Evolutionary conservation across 2,888 invertebrate species (phyloP).

Genomic region (Auanema sp.): DNA sequence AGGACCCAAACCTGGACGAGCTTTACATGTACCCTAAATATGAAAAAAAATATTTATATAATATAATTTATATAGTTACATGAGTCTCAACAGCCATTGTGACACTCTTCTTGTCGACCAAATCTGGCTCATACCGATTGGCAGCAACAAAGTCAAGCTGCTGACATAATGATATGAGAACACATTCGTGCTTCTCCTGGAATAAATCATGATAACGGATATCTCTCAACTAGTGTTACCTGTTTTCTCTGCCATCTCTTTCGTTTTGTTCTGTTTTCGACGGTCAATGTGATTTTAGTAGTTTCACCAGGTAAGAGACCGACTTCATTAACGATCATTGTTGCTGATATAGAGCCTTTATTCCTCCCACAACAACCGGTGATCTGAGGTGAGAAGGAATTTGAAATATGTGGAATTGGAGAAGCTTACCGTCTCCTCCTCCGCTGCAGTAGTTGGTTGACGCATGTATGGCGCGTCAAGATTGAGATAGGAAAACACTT

Average conservation of each 20-base stretch:
- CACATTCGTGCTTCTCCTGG: conserved; percentile 53
- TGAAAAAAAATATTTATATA: conserved; percentile 16
- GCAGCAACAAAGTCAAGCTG: conserved; percentile 56
- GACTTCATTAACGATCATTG: conserved; percentile 47
- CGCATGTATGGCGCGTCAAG: conserved; percentile 60
- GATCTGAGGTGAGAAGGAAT: conserved; percentile 18
- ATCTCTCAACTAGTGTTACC: conserved; percentile 16
- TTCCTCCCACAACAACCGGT: conserved; percentile 44
- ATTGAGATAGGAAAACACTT: conserved; percentile 53
- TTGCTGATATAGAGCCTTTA: conserved; percentile 31
- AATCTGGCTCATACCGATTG: conserved; percentile 41
- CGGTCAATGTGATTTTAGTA: conserved; percentile 32
- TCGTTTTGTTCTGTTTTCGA: conserved; percentile 51
- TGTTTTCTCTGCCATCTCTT: conserved; percentile 36
- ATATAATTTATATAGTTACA: conserved; percentile 24
- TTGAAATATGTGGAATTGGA: background rate
- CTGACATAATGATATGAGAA: conserved; percentile 53
- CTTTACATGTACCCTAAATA: conserved; percentile 61
- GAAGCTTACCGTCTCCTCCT: conserved; percentile 46
- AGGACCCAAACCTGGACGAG: conserved; percentile 48
- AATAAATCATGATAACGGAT: conserved; percentile 1
- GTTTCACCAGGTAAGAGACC: conserved; percentile 52
- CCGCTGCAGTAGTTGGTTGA: conserved; percentile 41
- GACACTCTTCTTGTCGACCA: conserved; percentile 50
- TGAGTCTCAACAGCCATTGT: conserved; percentile 58